Percentiles rank a stretch among this genome's conserved stretches.
Conservation (phyloP, 2,113 vertebrate genomes). For the Pipra filicauda region DNA sequence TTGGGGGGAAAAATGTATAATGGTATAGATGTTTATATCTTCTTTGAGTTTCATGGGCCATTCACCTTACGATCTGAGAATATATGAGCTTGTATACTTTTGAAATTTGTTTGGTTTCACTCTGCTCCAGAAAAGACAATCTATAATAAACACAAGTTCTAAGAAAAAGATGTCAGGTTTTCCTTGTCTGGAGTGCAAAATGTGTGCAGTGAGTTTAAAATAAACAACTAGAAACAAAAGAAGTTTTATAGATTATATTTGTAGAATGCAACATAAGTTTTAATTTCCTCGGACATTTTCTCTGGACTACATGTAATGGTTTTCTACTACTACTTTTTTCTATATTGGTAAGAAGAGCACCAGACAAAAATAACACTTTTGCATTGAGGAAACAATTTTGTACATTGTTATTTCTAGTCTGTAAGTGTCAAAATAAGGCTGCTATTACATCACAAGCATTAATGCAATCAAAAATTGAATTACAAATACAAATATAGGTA, state of each 20-base stretch:
- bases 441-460: not conserved
- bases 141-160: not conserved
- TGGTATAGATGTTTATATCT: not conserved
- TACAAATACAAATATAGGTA: not conserved
- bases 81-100: not conserved
- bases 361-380: not conserved
- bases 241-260: not conserved
- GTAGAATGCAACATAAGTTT: not conserved
- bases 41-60: not conserved
- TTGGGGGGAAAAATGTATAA: not conserved
- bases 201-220: not conserved
- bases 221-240: not conserved
- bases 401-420: not conserved
- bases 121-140: not conserved
- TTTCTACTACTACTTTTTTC: not conserved
- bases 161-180: not conserved
- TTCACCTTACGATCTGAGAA: not conserved
- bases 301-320: not conserved
- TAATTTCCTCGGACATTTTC: not conserved
- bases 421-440: not conserved
- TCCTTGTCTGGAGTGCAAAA: not conserved
- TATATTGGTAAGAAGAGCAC: not conserved
- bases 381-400: not conserved
- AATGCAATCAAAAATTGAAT: not conserved
- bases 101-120: not conserved